Conservation (phyloP, 2,113 vertebrate genomes). For the Eleginops maclovinus region DNA sequence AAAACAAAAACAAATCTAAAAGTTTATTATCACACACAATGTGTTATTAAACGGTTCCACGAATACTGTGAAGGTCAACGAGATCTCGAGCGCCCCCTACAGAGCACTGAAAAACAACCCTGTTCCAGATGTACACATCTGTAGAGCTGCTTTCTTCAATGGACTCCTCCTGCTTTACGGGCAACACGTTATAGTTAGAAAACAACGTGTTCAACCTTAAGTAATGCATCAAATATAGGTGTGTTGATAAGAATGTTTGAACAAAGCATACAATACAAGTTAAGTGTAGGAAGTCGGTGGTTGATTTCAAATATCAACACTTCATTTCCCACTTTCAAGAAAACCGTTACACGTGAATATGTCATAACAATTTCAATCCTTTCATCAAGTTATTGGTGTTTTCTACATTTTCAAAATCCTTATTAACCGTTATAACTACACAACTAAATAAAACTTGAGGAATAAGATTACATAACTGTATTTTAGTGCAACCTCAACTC, state of each 20-base stretch:
- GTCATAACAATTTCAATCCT: neutral
- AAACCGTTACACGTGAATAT: conserved; percentile 23
- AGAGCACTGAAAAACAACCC: conserved; percentile 1
- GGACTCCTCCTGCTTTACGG: conserved; percentile 56
- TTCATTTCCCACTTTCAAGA: conserved; percentile 1
- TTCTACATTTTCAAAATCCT: neutral
- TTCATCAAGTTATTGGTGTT: neutral
- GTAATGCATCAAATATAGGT: neutral
- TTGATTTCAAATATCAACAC: neutral
- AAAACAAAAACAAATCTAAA: no score
- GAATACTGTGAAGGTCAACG: conserved; percentile 27
- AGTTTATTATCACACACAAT: neutral
- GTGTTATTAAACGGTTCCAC: conserved; percentile 57
- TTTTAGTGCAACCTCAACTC: neutral
- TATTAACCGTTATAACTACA: neutral
- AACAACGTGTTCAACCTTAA: neutral
- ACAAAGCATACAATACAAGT: neutral
- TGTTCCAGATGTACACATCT: conserved; percentile 83
- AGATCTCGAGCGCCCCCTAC: conserved; percentile 75
- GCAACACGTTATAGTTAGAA: conserved; percentile 28
- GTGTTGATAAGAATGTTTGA: neutral
- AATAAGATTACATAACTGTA: neutral
- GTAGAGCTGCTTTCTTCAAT: conserved; percentile 58
- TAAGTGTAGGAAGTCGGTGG: neutral
- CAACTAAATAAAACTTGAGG: neutral